Base-by-base conservation (phyloP, 2,888 invertebrate genomes). In the Morinoia aosen region DNA sequence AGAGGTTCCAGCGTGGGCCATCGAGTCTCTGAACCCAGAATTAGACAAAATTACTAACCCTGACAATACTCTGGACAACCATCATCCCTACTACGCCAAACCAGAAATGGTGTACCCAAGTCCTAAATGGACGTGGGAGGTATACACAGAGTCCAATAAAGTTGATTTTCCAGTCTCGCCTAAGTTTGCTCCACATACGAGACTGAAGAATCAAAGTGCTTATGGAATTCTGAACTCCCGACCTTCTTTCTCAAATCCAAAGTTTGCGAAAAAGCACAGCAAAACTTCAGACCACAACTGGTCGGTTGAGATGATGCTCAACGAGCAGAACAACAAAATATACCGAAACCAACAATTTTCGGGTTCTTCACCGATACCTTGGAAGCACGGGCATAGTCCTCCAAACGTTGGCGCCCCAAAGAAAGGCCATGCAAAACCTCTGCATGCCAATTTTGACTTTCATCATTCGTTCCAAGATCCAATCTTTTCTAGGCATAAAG, bases 31-130 rank as follows among this genome's bases (percentile, higher is more conserved):
- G 33, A 93, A 12, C 25, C 93, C 93, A 57, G 25, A 93, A 57
- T 48, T 93, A 19, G 93, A 93, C 93, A 56, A 93, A 93, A 93
- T 93, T 12, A 19, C 57, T 16, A 58, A 14, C 25, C 93, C 93
- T 39, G 93, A 93, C 93, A 93, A 93, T 57, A 93, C 93, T 57
- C 33, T 93, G 57, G 93, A 93, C 57, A 33, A 57, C 57, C 93
- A 93, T 48, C 19, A 48, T 0, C 93, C 93, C n/a, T 93, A 93
- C 57, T 16, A 57, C 39, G 56, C 48, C 33, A 48, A 56, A 19
- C 93, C 93, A 57, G 57, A 48, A 25, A 19, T 57, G 11, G 93
- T 93, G n/a, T 56, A 93, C 57, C 93, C 93, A 33, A 93, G 93
- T 93, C 93, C 93, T 10, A 57, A 33, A 48, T 93, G 93, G 93